Conservation (phyloP, 2,888 invertebrate species). For the Pegoplata infirma region DNA sequence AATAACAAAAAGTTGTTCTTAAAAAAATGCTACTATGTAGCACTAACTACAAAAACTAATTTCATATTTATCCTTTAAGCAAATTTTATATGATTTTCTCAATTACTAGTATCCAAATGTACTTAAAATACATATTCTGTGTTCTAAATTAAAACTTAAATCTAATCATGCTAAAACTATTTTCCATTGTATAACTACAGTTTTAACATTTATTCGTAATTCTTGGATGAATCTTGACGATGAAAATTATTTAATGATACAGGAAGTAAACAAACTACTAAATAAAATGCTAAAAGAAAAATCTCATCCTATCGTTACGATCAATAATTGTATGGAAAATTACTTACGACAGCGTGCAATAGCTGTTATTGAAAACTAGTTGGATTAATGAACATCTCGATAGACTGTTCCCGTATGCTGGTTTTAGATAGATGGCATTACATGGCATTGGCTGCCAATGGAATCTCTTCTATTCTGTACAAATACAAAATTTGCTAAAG, state of each 20-base stretch:
- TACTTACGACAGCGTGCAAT: background rate
- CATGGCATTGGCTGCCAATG: conserved; percentile 1
- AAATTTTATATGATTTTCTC: too few species aligned
- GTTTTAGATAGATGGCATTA: too few species aligned
- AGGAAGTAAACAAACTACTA: conserved; percentile 67
- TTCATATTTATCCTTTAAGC: too few species aligned
- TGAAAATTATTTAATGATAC: conserved; percentile 71
- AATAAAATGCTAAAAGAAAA: conserved; percentile 71
- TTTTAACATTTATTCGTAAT: background rate
- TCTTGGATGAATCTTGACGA: background rate
- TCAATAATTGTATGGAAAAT: conserved; percentile 1
- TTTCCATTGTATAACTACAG: too few species aligned
- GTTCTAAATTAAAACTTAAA: too few species aligned
- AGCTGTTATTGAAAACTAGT: conserved; percentile 64
- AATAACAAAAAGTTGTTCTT: too few species aligned
- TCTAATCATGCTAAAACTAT: too few species aligned
- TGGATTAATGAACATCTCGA: conserved; percentile 66
- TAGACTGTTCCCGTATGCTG: background rate
- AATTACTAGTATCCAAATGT: too few species aligned
- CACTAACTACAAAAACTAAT: too few species aligned
- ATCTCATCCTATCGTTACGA: conserved; percentile 62
- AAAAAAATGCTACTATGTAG: too few species aligned
- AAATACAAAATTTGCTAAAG: too few species aligned
- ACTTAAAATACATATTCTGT: too few species aligned
- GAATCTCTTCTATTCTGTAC: conserved; percentile 23